These are phyloP conservation scores for Chrysolophus pictus DNA, from an alignment of 2,797 vertebrate species.

Conservation along the genomic window DNA sequence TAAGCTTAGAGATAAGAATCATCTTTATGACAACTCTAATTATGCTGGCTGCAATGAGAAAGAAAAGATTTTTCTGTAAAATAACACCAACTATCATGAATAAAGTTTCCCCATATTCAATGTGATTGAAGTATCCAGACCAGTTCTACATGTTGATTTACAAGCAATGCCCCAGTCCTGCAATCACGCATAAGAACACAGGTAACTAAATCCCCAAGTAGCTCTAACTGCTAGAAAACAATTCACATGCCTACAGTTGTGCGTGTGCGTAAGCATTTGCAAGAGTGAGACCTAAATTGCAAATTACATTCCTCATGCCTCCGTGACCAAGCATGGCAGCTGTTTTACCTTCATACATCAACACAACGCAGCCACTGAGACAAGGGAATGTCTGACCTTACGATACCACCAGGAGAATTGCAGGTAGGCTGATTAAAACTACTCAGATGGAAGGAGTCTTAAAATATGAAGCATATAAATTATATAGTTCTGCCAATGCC, in stretches of 20 bases:
- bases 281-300: neutral
- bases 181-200: neutral
- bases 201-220: neutral
- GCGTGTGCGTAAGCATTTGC: neutral
- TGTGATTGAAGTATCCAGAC: neutral
- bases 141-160: neutral
- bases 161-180: neutral
- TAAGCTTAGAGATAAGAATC: neutral
- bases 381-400: neutral
- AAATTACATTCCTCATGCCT: slow-evolving; percentile 13
- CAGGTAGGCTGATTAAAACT: slow-evolving; percentile 51
- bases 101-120: neutral
- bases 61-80: neutral
- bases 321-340: neutral
- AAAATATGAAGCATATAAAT: slow-evolving; percentile 55
- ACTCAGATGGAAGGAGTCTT: slow-evolving; percentile 21
- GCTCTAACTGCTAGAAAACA: neutral
- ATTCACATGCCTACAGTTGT: neutral
- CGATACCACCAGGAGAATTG: neutral
- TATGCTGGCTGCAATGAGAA: neutral
- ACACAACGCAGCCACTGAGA: neutral
- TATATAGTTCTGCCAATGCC: slow-evolving; percentile 19
- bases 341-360: neutral
- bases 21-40: neutral
- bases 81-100: neutral